Percentiles rank a stretch among this genome's conserved stretches.
phyloP scores from a whole-genome alignment of 2,888 invertebrate genomes.

The Xylota segnis region DNA sequence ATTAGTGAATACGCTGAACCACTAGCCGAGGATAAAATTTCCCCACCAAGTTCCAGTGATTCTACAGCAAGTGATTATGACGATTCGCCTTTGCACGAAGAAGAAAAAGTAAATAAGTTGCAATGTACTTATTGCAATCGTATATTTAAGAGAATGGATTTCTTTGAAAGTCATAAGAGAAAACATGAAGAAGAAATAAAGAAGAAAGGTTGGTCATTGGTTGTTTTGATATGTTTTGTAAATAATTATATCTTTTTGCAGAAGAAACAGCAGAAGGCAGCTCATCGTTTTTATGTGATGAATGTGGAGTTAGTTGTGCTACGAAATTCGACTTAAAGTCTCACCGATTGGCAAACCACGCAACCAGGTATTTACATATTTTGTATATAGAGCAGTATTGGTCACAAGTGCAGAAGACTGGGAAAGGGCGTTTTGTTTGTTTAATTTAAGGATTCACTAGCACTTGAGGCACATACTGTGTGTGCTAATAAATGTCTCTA shows the following conservation, averaged over 20 bases:
- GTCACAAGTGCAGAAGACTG: neutral
- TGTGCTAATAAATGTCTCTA: neutral
- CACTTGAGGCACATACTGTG: conserved; percentile 2
- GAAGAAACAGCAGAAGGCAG: conserved; percentile 4
- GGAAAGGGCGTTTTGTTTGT: neutral
- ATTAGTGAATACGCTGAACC: conserved; percentile 31
- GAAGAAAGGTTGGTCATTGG: conserved; percentile 37
- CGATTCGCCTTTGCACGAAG: conserved; percentile 19
- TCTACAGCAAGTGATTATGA: conserved; percentile 51
- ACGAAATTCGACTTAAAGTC: conserved; percentile 9
- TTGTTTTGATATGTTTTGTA: neutral
- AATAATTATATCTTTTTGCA: neutral
- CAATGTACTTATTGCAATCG: conserved; percentile 58
- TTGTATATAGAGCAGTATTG: neutral
- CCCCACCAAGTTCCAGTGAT: conserved; percentile 24
- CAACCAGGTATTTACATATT: conserved; percentile 49
- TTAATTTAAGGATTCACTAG: neutral
- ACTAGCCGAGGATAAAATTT: conserved; percentile 28
- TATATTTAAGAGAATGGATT: conserved; percentile 53
- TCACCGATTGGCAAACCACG: conserved; percentile 16
- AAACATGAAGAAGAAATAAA: conserved; percentile 57
- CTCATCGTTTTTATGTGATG: conserved; percentile 14
- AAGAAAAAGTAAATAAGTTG: conserved; percentile 41
- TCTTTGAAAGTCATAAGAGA: conserved; percentile 52
- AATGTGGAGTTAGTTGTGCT: conserved; percentile 26